Base-by-base conservation (phyloP, 2,888 invertebrate genomes). In the Eulithis prunata region DNA sequence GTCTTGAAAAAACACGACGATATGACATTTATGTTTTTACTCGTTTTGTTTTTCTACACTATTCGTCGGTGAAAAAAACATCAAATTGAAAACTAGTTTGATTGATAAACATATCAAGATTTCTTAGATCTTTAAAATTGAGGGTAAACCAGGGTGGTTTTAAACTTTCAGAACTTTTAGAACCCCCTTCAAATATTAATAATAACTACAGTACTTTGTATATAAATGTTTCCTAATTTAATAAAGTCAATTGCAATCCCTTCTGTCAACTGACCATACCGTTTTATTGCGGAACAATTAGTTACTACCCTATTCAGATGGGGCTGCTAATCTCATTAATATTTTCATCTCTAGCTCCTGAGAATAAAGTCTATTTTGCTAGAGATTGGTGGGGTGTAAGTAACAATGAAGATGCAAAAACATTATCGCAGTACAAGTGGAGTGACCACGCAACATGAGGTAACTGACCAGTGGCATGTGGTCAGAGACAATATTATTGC, bases 261-360 rank as follows among this genome's bases (percentile, higher is more conserved):
- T 53, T 78, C 74, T 46, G 73, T 76, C 75, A 52, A 75, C 72
- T 83, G 84, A 86, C 85, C 89, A 90, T 89, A 81, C 81, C 85
- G 89, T 77, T 89, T 90, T 89, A 90, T 89, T 84, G 87, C 86
- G 68, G 75, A 77, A 83, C 89, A 85, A 90, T 90, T 88, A 89
- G 77, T 51, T 59, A 51, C 47, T 56, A 56, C 64, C 63, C 64
- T 72, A 66, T 69, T 65, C 62, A 63, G 66, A 73, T 75, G 69
- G 80, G 77, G 75, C 71, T 61, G 57, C 58, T 7, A 62, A 13
- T 14, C 1, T 3, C 10, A 66, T 65, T 59, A 67, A 67, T 74
- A 66, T 43, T 58, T 60, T n/a, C 43, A 41, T 38, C 74, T 72
- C 49, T 83, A 78, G 21, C 70, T 53, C 3, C 71, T 64, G 3